Percentiles rank a stretch among this genome's conserved stretches.
Conservation (phyloP, 2,888 invertebrate genomes). For the Xiphydria camelus region DNA sequence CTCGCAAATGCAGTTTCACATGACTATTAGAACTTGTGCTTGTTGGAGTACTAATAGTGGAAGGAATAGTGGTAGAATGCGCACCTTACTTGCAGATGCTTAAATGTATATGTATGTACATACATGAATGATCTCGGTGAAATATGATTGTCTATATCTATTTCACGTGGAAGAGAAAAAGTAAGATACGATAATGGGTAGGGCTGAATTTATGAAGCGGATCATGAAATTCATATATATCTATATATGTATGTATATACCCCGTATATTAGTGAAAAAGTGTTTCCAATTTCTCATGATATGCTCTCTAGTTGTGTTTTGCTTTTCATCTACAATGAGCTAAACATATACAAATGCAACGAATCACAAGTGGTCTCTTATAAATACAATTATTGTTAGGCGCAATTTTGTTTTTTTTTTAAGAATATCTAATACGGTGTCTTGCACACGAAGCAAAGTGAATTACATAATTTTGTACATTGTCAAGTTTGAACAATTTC, state of each 20-base stretch:
- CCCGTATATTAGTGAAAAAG: slow-evolving; percentile 45
- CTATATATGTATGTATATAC: slow-evolving; percentile 28
- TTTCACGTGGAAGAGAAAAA: too few relatives aligned
- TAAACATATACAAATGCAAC: slow-evolving; percentile 48
- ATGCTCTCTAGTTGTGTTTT: slow-evolving; percentile 37
- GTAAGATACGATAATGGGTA: too few relatives aligned
- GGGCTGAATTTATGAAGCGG: background rate
- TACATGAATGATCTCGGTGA: slow-evolving; percentile 24
- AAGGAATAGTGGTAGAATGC: too few relatives aligned
- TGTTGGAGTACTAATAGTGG: too few relatives aligned
- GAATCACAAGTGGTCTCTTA: slow-evolving; percentile 46
- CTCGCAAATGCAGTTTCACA: too few relatives aligned
- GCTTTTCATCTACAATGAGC: slow-evolving; percentile 34
- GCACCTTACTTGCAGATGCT: too few relatives aligned
- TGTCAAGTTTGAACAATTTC: slow-evolving; percentile 39
- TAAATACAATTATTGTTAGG: slow-evolving; percentile 44
- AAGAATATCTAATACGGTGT: slow-evolving; percentile 46
- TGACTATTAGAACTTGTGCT: too few relatives aligned
- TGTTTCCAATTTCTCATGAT: slow-evolving; percentile 33
- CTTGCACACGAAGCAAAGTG: slow-evolving; percentile 44
- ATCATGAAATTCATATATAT: slow-evolving; percentile 5
- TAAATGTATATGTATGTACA: slow-evolving; percentile 27
- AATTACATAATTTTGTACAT: slow-evolving; percentile 48
- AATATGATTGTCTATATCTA: slow-evolving; percentile 30
- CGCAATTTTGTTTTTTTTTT: slow-evolving; percentile 44